phyloP scores from a whole-genome alignment of 2,797 vertebrate genomes.

The Cetoscarus ocellatus region DNA sequence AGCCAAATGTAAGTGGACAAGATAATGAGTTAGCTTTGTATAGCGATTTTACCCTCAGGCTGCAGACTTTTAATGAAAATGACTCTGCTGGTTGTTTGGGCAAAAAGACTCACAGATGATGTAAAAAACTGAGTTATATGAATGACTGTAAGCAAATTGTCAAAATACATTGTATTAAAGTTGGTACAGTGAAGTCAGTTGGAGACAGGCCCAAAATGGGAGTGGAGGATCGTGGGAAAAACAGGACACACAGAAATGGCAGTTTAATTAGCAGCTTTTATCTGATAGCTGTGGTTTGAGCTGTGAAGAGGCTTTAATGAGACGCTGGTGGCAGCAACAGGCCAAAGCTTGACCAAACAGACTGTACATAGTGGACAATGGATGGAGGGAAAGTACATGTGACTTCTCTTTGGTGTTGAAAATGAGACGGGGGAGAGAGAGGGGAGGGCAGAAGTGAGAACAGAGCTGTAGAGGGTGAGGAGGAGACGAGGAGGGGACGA shows the following conservation, averaged over 20 bases:
- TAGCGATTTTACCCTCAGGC: conserved; percentile 28
- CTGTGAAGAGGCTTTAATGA: conserved; percentile 66
- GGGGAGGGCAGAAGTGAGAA: not conserved
- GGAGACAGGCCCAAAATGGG: not conserved
- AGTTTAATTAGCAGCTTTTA: conserved; percentile 75
- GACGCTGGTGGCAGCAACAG: conserved; percentile 59
- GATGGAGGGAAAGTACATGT: conserved; percentile 23
- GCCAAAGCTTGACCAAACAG: conserved; percentile 46
- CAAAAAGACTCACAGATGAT: not conserved
- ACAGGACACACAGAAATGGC: conserved; percentile 32
- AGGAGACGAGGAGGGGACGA: not conserved
- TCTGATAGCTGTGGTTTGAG: conserved; percentile 61
- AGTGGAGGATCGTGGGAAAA: conserved; percentile 25
- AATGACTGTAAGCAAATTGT: conserved; percentile 1
- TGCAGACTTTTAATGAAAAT: conserved; percentile 29
- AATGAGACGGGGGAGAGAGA: conserved; percentile 2
- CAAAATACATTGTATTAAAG: not conserved
- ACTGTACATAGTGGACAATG: conserved; percentile 27
- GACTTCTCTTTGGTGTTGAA: conserved; percentile 35
- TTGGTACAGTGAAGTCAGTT: not conserved
- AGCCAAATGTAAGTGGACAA: conserved; percentile 35
- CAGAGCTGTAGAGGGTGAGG: not conserved
- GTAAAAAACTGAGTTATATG: not conserved
- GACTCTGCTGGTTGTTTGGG: conserved; percentile 34
- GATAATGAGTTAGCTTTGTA: conserved; percentile 41